A percentile compares a stretch with the other conserved stretches of the same genome.
These are phyloP conservation scores for Cranoglanis bouderius DNA, from an alignment of 2,113 vertebrate species.

Conservation along the genomic window DNA sequence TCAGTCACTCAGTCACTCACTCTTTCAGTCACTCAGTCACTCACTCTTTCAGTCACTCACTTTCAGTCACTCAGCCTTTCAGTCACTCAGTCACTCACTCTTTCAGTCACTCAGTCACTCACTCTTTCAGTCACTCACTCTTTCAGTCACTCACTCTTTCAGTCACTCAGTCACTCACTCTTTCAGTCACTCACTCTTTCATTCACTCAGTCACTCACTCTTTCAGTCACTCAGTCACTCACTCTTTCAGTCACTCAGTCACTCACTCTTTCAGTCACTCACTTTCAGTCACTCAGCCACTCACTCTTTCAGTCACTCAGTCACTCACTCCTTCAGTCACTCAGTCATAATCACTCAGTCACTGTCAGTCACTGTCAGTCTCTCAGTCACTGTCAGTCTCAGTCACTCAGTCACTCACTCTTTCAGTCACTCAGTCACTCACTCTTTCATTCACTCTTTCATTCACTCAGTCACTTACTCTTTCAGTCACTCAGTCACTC, in stretches of 20 bases:
- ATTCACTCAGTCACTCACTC: too few relatives aligned
- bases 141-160: neutral
- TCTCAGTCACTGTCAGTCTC: neutral
- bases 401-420: neutral
- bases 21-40: neutral
- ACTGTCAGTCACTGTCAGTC: neutral
- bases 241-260: neutral
- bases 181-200: neutral
- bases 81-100: too few relatives aligned
- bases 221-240: too few relatives aligned
- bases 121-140: neutral
- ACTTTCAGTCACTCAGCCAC: neutral
- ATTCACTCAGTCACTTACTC: neutral
- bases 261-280: neutral
- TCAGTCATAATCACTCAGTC: neutral
- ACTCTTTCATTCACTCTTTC: neutral
- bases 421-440: neutral
- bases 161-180: neutral
- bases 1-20: neutral
- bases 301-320: neutral
- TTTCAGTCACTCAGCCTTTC: too few relatives aligned
- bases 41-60: neutral
- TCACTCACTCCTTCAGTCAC: neutral
- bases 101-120: too few relatives aligned
- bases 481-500: neutral